phyloP scores from a whole-genome alignment of 2,113 vertebrate species.

The Eubucco bourcierii region DNA sequence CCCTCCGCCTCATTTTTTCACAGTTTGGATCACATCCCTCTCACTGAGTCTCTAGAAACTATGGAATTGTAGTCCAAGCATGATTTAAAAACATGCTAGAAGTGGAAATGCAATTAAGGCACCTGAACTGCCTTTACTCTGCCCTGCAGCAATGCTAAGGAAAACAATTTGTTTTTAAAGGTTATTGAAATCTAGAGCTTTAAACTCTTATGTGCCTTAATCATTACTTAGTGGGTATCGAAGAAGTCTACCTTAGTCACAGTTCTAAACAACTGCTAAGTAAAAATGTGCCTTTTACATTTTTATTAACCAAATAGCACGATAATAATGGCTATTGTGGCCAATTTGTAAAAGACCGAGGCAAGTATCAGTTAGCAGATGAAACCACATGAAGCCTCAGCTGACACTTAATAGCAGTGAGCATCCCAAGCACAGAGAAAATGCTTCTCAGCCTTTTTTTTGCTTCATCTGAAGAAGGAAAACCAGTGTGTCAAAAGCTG shows the following conservation, averaged over 20 bases:
- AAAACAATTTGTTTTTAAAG: slow-evolving; percentile 60
- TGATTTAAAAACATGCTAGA: slow-evolving; percentile 1
- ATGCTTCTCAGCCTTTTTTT: not conserved
- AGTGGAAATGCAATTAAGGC: slow-evolving; percentile 46
- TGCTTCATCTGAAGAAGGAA: not conserved
- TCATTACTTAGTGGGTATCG: slow-evolving; percentile 35
- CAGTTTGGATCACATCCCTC: not conserved
- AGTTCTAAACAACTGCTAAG: slow-evolving; percentile 24
- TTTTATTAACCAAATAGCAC: slow-evolving; percentile 4
- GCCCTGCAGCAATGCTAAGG: slow-evolving; percentile 50
- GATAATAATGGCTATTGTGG: not conserved
- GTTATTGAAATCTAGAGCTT: slow-evolving; percentile 49
- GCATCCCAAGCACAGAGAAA: not conserved
- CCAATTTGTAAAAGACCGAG: not conserved
- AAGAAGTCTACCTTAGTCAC: slow-evolving; percentile 25
- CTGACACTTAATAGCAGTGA: not conserved
- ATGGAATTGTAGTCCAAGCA: not conserved
- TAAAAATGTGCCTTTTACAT: not conserved
- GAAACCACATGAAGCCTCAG: not conserved
- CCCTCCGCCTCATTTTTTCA: no score
- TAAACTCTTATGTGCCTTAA: slow-evolving; percentile 21
- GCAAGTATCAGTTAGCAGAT: not conserved
- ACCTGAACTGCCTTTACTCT: slow-evolving; percentile 9
- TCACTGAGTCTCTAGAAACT: not conserved
- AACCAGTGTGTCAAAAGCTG: not conserved